Evolutionary conservation across 2,888 invertebrate species (phyloP), one percentile per base, ranked within the genome.

Genomic region (Chymomyza amoena): DNA sequence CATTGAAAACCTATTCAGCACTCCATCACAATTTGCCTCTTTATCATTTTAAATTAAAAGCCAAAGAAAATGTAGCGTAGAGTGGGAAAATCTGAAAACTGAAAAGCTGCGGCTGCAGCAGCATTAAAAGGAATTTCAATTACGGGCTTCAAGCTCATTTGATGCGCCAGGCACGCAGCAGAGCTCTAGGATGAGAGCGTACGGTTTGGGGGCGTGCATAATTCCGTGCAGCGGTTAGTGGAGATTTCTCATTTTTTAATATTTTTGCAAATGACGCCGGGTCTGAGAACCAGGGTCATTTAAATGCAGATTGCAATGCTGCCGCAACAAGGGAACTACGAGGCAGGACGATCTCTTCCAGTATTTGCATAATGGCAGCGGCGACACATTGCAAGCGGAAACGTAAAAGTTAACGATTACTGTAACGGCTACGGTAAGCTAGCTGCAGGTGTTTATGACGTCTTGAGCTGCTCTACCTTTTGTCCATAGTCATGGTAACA

Each of bases 291-390:
- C 68, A 39, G 79, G 84, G 85, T 82, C 88, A 86, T 86, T 86
- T 84, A 84, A 88, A 86, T 86, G 85, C 85, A 86, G 85, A 86
- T 85, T 86, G 85, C 84, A 86, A 78, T 83, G 74, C 75, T 79
- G 75, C 69, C 64, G 73, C 68, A 68, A 72, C 60, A 62, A 61
- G 54, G 45, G 16, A 32, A 32, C 32, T 56, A 32, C 9, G 6
- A 0, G 15, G 13, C 32, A 45, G 56, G 68, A 61, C 50, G 59
- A 18, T 61, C 67, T 69, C 54, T 56, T 20, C 18, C 32, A 28
- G 57, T 61, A 80, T 81, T 87, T 87, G 83, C 83, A 83, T 87
- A 87, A 85, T 85, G 82, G 39, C 39, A 45, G 80, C 78, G 80
- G 82, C 83, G 85, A 83, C 83, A 83, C 87, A 83, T 83, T 83